Evolutionary conservation across 2,888 invertebrate species (phyloP).

Genomic region (Trilocha varians): DNA sequence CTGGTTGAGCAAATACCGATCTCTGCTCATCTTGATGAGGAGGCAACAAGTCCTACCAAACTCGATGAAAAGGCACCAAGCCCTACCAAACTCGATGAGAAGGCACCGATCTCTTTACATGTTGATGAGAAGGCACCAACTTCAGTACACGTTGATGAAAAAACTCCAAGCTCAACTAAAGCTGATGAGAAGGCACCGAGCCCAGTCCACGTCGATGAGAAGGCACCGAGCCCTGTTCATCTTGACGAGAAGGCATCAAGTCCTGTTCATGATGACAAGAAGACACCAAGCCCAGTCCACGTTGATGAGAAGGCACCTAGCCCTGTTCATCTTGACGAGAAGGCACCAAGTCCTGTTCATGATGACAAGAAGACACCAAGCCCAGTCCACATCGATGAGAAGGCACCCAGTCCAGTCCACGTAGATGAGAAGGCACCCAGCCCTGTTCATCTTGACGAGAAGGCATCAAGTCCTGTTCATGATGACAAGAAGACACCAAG

Average conservation of each 20-base stretch:
- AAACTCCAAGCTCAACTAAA: conserved; percentile 8
- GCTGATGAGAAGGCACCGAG: conserved; percentile 7
- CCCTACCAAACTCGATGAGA: conserved; percentile 5
- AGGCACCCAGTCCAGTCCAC: not conserved
- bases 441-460: conserved; percentile 1
- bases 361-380: conserved; percentile 3
- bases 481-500: not conserved
- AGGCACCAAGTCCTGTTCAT: conserved; percentile 3
- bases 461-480: not conserved
- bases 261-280: conserved; percentile 1
- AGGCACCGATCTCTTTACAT: not conserved
- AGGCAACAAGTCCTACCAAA: conserved; percentile 6
- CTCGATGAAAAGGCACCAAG: conserved; percentile 10
- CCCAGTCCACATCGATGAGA: too few relatives aligned
- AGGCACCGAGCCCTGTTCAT: conserved; percentile 3
- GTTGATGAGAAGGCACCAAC: conserved; percentile 4
- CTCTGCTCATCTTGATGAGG: conserved; percentile 4
- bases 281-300: conserved; percentile 3
- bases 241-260: conserved; percentile 3
- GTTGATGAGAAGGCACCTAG: conserved; percentile 4
- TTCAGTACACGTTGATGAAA: conserved; percentile 3
- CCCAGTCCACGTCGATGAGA: conserved; percentile 8
- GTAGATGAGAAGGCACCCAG: conserved; percentile 3
- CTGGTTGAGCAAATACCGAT: conserved; percentile 7
- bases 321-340: conserved; percentile 2